Evolutionary conservation across 2,888 invertebrate genomes (phyloP).

Genomic region (Chrysolina americana): DNA sequence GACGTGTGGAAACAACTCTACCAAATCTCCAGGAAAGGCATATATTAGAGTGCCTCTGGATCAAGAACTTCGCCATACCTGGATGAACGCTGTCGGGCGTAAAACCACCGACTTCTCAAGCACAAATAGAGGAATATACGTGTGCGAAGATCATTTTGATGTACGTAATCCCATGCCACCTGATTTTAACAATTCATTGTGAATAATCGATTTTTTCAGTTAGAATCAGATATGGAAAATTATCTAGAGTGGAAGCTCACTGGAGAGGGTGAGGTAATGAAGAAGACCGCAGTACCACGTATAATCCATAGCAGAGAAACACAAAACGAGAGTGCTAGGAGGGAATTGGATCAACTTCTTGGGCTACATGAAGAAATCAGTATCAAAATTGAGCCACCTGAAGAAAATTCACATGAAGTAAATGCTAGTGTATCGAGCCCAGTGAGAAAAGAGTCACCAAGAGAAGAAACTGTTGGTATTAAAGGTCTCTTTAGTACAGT

Average conservation of each 20-base stretch:
- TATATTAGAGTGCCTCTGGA: not conserved
- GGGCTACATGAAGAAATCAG: not conserved
- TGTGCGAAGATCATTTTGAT: constrained; percentile 4
- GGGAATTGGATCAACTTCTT: not conserved
- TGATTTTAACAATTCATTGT: not conserved
- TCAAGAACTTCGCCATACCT: not conserved
- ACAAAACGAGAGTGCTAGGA: no score
- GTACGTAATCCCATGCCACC: not conserved
- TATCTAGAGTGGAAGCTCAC: not conserved
- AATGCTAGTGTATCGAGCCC: no score
- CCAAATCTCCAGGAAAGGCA: not conserved
- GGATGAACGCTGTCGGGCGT: not conserved
- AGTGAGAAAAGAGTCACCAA: no score
- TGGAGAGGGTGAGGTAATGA: not conserved
- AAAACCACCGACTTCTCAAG: not conserved
- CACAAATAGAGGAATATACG: not conserved
- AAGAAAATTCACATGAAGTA: not conserved
- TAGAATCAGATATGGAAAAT: not conserved
- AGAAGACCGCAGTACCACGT: not conserved
- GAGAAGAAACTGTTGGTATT: no score
- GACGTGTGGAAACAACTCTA: not conserved
- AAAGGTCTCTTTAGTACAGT: no score
- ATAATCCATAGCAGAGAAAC: not conserved
- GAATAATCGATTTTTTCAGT: constrained; percentile 1
- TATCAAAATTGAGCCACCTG: not conserved